These are phyloP conservation scores for Grammomys dolichurus DNA, from an alignment of 2,113 vertebrate species.

Conservation along the genomic window DNA sequence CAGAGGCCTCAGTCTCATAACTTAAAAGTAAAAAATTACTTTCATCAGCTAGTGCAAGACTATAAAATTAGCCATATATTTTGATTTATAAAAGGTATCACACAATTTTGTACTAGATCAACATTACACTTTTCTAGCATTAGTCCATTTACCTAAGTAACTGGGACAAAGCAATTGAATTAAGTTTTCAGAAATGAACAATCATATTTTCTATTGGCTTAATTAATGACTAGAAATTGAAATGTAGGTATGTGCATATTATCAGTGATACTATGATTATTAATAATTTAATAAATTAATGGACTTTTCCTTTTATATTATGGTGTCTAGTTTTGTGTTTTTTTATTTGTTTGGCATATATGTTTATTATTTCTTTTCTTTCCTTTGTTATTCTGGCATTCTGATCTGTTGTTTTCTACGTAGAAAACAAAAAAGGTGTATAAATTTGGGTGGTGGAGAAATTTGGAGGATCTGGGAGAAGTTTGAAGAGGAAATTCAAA, in stretches of 20 bases:
- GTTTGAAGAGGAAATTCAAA: background rate
- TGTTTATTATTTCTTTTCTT: background rate
- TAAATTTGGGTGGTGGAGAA: background rate
- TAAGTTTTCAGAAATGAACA: background rate
- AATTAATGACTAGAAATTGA: background rate
- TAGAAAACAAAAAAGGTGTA: background rate
- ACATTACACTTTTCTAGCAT: background rate
- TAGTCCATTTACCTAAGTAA: background rate
- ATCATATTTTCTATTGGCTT: background rate
- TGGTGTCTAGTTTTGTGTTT: background rate
- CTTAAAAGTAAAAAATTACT: background rate
- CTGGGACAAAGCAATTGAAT: background rate
- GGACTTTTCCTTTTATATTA: background rate
- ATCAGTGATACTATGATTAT: background rate
- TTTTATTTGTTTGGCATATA: background rate
- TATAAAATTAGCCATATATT: background rate
- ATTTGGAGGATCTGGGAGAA: background rate
- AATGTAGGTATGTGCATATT: background rate
- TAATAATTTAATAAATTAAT: background rate
- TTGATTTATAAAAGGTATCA: slow-evolving; percentile 13
- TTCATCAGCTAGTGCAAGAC: background rate
- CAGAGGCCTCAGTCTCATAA: background rate
- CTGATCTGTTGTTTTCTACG: background rate
- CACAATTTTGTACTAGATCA: background rate
- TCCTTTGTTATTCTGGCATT: background rate